A percentile compares a stretch with the other conserved stretches of the same genome.
These are phyloP conservation scores for Phoenicopterus ruber DNA, from an alignment of 2,113 vertebrate genomes.

Conservation along the genomic window DNA sequence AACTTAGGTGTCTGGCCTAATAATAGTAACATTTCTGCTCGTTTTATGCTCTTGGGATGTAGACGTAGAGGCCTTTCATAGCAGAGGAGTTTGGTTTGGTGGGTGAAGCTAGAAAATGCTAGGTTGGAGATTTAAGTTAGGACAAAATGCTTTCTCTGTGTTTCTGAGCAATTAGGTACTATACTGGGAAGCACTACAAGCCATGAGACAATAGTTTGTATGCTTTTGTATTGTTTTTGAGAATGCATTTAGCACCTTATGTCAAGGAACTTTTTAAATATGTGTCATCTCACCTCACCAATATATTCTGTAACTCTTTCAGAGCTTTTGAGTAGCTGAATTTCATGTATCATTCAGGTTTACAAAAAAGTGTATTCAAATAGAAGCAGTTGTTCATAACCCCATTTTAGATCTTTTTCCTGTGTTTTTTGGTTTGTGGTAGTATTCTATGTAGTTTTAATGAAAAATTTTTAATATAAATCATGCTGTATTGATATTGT, in stretches of 20 bases:
- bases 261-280: background rate
- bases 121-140: background rate
- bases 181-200: background rate
- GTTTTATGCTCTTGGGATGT: background rate
- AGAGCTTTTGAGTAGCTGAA: background rate
- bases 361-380: background rate
- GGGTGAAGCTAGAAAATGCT: background rate
- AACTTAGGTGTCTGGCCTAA: background rate
- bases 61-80: background rate
- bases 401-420: background rate
- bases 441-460: background rate
- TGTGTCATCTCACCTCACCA: background rate
- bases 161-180: background rate
- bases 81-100: background rate
- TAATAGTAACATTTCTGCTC: background rate
- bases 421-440: background rate
- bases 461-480: background rate
- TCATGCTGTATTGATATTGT: fast-evolving
- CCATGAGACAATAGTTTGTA: background rate
- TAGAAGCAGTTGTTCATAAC: background rate
- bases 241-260: background rate
- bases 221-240: background rate
- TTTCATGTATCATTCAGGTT: background rate
- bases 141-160: background rate
- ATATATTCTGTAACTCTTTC: background rate